phyloP scores from a whole-genome alignment of 1,140 invertebrate species.

The Lucilia cuprina region DNA sequence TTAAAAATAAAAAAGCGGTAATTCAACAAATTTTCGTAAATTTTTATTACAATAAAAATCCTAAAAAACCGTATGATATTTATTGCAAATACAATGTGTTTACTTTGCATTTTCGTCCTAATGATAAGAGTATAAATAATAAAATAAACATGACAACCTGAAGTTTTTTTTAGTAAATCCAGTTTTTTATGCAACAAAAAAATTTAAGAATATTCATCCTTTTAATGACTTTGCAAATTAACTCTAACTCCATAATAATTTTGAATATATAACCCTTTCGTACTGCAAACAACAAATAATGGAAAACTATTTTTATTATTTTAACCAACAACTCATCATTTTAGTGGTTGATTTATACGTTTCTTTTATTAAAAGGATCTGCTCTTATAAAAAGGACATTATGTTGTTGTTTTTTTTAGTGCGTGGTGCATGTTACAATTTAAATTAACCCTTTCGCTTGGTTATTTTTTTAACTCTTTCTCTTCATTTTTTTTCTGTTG shows the following conservation, averaged over 20 bases:
- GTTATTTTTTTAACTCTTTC: not conserved
- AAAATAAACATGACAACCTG: conserved; percentile 10
- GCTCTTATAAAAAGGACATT: not conserved
- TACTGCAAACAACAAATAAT: too few relatives aligned
- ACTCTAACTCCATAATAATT: not conserved
- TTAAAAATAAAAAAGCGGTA: too few relatives aligned
- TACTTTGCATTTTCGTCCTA: too few relatives aligned
- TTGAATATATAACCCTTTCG: not conserved
- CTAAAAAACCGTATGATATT: too few relatives aligned
- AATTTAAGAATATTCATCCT: not conserved
- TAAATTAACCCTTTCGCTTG: conserved; percentile 13
- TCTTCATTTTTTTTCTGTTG: not conserved
- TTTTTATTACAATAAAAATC: too few relatives aligned
- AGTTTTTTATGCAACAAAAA: not conserved
- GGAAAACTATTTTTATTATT: not conserved
- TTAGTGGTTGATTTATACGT: not conserved
- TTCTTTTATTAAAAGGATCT: not conserved
- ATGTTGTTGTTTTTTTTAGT: not conserved
- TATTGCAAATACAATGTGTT: too few relatives aligned
- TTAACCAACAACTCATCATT: not conserved
- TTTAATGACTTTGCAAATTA: conserved; percentile 33
- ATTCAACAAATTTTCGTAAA: too few relatives aligned
- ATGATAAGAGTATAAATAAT: not conserved
- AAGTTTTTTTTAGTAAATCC: conserved; percentile 10
- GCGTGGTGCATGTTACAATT: not conserved